Conservation (phyloP, 1,140 invertebrate species). For the Drosophila parabipectinata region DNA sequence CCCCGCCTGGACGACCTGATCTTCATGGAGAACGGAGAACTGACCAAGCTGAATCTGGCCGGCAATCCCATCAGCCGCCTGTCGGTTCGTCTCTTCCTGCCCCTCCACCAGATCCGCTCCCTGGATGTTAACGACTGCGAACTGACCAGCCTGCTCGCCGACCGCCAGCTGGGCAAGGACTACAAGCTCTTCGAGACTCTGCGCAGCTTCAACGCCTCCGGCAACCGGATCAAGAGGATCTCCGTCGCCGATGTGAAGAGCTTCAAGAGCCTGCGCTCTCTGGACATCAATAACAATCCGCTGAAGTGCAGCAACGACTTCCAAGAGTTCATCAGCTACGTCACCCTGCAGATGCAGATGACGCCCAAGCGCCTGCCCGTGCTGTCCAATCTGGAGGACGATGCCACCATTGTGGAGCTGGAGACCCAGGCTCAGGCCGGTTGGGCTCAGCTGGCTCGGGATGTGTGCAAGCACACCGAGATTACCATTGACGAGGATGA, state of each 20-base stretch:
- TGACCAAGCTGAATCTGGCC: conserved; percentile 88
- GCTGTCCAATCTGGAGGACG: conserved; percentile 84
- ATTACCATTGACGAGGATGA: conserved; percentile 13
- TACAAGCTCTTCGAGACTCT: conserved; percentile 84
- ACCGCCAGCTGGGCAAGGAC: conserved; percentile 74
- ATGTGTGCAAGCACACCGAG: conserved; percentile 72
- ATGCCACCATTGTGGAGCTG: conserved; percentile 39
- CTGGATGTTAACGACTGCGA: conserved; percentile 88
- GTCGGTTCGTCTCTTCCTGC: conserved; percentile 87
- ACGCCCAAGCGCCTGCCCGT: conserved; percentile 83
- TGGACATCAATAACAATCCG: conserved; percentile 88
- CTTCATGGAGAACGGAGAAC: conserved; percentile 87
- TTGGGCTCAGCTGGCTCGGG: conserved; percentile 70
- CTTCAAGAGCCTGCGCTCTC: conserved; percentile 86
- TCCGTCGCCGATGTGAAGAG: conserved; percentile 85
- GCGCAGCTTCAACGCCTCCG: conserved; percentile 86
- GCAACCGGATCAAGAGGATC: conserved; percentile 86
- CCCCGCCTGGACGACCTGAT: conserved; percentile 85
- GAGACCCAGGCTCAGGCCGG: conserved; percentile 51
- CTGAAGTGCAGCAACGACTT: conserved; percentile 87
- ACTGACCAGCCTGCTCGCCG: conserved; percentile 87
- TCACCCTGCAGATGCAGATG: conserved; percentile 85
- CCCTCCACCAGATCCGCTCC: conserved; percentile 85
- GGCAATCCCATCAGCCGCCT: conserved; percentile 88
- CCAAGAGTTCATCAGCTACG: conserved; percentile 86